Evolutionary conservation across 2,113 vertebrate genomes (phyloP).

Genomic region (Nothoprocta perdicaria): DNA sequence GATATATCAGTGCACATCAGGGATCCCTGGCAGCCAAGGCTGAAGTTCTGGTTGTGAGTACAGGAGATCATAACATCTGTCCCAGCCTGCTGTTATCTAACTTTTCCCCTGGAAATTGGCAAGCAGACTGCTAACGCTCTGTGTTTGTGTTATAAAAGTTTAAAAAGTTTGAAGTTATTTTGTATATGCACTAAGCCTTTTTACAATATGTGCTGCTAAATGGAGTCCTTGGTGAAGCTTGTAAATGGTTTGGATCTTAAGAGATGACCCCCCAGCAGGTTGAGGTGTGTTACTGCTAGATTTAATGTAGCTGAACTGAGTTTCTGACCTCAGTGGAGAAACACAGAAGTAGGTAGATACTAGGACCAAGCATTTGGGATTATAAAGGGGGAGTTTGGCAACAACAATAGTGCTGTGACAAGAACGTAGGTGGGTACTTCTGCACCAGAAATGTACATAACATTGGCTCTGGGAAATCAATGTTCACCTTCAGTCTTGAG

Average conservation of each 20-base stretch:
- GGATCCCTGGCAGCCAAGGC: not conserved
- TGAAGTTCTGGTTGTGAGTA: conserved; percentile 1
- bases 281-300: not conserved
- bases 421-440: not conserved
- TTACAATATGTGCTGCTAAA: not conserved
- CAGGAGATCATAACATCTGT: not conserved
- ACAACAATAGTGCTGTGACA: not conserved
- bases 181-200: conserved; percentile 29
- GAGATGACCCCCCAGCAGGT: not conserved
- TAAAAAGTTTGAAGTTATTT: not conserved
- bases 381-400: not conserved
- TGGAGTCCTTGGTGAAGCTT: not conserved
- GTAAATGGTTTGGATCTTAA: not conserved
- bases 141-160: conserved; percentile 22
- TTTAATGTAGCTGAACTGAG: not conserved
- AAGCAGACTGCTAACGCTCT: conserved; percentile 40
- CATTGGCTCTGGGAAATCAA: not conserved
- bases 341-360: not conserved
- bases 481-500: not conserved
- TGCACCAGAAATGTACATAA: not conserved
- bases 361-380: not conserved
- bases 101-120: conserved; percentile 47
- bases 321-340: not conserved
- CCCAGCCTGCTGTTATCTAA: conserved; percentile 41
- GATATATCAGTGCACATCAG: not conserved